Evolutionary conservation across 2,888 invertebrate genomes (phyloP).

Genomic region (Drosophila acutilabella): DNA sequence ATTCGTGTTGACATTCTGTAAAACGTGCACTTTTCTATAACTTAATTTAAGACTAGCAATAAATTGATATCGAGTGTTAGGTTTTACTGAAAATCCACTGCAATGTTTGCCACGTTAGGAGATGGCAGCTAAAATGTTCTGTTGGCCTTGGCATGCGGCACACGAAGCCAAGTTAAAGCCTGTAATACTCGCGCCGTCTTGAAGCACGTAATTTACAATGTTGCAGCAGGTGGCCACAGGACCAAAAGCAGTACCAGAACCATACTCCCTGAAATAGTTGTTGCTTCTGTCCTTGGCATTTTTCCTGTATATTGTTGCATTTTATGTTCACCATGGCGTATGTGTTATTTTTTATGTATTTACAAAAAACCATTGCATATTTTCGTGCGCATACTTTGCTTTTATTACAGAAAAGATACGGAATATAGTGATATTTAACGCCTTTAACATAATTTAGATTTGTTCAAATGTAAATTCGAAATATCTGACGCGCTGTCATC

Average conservation of each 20-base stretch:
- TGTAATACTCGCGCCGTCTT: conserved; percentile 52
- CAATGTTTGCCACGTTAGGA: conserved; percentile 24
- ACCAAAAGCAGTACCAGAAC: neutral
- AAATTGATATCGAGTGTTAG: conserved; percentile 20
- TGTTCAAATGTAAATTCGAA: conserved; percentile 51
- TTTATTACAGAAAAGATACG: neutral
- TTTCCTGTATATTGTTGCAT: conserved; percentile 44
- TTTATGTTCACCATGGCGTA: conserved; percentile 47
- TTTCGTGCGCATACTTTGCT: conserved; percentile 20
- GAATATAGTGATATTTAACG: too few species aligned
- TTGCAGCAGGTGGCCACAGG: conserved; percentile 66
- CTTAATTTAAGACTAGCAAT: conserved; percentile 21
- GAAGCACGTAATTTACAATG: conserved; percentile 70
- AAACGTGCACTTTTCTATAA: neutral
- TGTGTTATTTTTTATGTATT: conserved; percentile 26
- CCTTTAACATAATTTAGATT: too few species aligned
- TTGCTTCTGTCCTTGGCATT: conserved; percentile 10
- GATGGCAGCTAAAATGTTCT: conserved; percentile 11
- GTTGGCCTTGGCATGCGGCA: conserved; percentile 54
- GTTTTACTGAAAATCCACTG: conserved; percentile 31
- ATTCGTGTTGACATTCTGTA: neutral
- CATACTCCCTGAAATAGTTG: too few species aligned
- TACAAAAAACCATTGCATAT: conserved; percentile 39
- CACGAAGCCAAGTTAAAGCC: conserved; percentile 54
- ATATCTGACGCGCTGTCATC: conserved; percentile 24